Evolutionary conservation across 2,888 invertebrate species (phyloP).

Genomic region (Stenolophus ochropezus): DNA sequence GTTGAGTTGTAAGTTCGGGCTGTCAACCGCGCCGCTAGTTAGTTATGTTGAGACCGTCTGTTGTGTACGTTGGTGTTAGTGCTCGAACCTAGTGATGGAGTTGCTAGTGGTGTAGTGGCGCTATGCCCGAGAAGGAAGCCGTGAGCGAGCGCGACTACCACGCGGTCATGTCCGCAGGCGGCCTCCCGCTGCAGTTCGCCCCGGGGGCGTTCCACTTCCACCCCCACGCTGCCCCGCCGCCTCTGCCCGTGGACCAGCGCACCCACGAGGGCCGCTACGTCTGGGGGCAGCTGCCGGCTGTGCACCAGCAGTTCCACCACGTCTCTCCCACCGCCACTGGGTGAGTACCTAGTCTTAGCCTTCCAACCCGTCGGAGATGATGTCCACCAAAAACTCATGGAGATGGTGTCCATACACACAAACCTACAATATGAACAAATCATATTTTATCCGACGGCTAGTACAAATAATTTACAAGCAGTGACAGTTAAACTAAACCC

Average conservation of each 20-base stretch:
- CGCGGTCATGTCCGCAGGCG: slow-evolving; percentile 71
- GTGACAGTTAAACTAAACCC: too few species aligned
- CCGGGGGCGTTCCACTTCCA: slow-evolving; percentile 74
- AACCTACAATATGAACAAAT: too few species aligned
- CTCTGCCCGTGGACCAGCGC: slow-evolving; percentile 78
- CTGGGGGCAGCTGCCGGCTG: slow-evolving; percentile 70
- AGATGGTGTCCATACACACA: neutral
- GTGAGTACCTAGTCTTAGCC: slow-evolving; percentile 46
- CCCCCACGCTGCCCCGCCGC: slow-evolving; percentile 75
- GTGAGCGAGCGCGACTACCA: slow-evolving; percentile 67
- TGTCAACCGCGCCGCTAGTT: slow-evolving; percentile 73
- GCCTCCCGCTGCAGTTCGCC: slow-evolving; percentile 72
- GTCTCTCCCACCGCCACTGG: slow-evolving; percentile 46
- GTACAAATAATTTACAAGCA: too few species aligned
- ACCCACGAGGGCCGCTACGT: slow-evolving; percentile 72
- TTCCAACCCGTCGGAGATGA: neutral
- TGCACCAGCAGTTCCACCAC: slow-evolving; percentile 49
- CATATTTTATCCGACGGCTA: too few species aligned
- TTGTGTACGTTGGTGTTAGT: slow-evolving; percentile 50
- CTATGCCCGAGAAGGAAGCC: slow-evolving; percentile 72
- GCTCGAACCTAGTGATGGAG: neutral
- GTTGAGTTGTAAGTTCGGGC: slow-evolving; percentile 74
- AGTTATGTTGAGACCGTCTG: slow-evolving; percentile 68
- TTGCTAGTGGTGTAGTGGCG: slow-evolving; percentile 61
- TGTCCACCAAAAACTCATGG: neutral